Percentiles rank a stretch among this genome's conserved stretches.
These are phyloP conservation scores for Eudasyphora cyanicolor DNA, from an alignment of 2,888 invertebrate species.

Conservation along the genomic window DNA sequence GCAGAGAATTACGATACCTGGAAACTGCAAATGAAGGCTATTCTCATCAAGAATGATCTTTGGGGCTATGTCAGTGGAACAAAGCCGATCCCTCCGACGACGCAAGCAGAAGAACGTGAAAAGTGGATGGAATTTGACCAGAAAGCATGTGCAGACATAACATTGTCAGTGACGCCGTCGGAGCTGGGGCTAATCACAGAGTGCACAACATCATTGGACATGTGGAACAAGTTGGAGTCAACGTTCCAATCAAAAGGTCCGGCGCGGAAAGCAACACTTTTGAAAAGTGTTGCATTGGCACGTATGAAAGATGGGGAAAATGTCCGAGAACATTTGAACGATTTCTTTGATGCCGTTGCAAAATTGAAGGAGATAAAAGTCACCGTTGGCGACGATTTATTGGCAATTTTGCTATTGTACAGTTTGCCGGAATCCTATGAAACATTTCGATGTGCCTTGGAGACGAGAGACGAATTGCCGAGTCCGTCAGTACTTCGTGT, in stretches of 20 bases:
- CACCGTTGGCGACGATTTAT: constrained; percentile 70
- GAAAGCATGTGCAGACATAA: constrained; percentile 48
- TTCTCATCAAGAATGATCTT: constrained; percentile 61
- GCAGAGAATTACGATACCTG: no score
- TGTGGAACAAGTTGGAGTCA: constrained; percentile 74
- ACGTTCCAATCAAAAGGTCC: constrained; percentile 76
- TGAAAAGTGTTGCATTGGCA: constrained; percentile 74
- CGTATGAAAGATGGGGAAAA: constrained; percentile 73
- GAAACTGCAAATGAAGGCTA: no score
- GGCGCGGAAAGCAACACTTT: constrained; percentile 76
- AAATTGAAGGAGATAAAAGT: no score
- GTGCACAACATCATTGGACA: constrained; percentile 68
- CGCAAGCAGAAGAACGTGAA: constrained; percentile 56
- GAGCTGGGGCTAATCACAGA: constrained; percentile 44
- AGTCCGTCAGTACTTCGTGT: not conserved
- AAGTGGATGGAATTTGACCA: constrained; percentile 33
- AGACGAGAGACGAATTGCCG: not conserved
- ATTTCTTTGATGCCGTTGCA: constrained; percentile 69
- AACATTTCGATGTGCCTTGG: not conserved
- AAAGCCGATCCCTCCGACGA: not conserved
- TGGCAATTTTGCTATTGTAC: constrained; percentile 71
- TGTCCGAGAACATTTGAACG: constrained; percentile 72
- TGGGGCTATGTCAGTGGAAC: constrained; percentile 53
- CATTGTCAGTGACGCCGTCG: constrained; percentile 34
- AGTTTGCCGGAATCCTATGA: no score